phyloP scores from a whole-genome alignment of 2,797 vertebrate genomes.

The Anguilla obscura region DNA sequence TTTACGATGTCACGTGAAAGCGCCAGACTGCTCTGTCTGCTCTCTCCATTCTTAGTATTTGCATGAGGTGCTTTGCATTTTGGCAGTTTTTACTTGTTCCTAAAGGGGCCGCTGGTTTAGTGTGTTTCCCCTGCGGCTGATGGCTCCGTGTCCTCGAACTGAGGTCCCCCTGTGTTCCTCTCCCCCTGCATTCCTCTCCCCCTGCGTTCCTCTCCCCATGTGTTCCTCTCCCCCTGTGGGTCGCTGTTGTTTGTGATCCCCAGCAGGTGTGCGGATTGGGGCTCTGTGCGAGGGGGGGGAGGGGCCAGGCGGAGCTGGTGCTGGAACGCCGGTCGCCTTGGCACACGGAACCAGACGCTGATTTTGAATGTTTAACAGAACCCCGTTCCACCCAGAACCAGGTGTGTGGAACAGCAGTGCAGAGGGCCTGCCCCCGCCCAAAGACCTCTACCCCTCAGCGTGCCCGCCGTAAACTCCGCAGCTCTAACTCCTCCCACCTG shows the following conservation, averaged over 20 bases:
- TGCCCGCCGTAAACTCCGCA: background rate
- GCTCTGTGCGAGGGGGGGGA: background rate
- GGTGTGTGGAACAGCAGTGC: background rate
- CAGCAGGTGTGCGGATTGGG: conserved; percentile 7
- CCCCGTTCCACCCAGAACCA: background rate
- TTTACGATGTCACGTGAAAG: background rate
- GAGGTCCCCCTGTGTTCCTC: background rate
- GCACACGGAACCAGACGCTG: background rate
- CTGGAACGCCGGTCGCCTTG: background rate
- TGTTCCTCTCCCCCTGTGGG: background rate
- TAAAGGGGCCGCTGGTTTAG: background rate
- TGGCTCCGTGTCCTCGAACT: background rate
- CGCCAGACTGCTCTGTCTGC: background rate
- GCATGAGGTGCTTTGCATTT: background rate
- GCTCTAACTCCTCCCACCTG: background rate
- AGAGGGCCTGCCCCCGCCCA: background rate
- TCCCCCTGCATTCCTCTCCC: too few species aligned
- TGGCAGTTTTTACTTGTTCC: background rate
- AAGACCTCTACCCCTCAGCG: background rate
- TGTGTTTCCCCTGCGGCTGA: background rate
- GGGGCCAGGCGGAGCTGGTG: background rate
- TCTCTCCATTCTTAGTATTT: background rate
- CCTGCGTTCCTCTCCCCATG: background rate
- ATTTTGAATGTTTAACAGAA: background rate
- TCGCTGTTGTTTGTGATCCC: background rate